Base-by-base conservation (phyloP, 2,888 invertebrate species). In the Xanthia icteritia region DNA sequence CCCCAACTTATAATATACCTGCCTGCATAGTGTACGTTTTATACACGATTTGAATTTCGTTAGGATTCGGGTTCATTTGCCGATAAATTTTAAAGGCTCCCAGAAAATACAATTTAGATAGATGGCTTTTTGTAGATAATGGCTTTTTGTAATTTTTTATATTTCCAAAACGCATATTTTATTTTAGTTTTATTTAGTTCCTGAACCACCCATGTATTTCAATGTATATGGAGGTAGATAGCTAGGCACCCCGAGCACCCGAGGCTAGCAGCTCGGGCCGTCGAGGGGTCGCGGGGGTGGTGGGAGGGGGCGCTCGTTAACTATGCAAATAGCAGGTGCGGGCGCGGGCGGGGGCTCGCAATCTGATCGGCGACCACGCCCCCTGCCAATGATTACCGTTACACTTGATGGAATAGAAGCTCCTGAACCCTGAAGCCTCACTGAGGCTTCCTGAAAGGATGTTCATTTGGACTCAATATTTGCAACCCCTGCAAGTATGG, bases 311-410 rank as follows among this genome's bases (percentile, higher is more conserved):
- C 70, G 83, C 92, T 95, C 95, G 95, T 95, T 95, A 95, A 90
- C 90, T 94, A 95, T 95, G 95, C 95, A 94, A 95, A 95, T 95
- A 93, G 71, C 76, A 79, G 86, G 88, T 75, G 85, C 68, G 83
- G 85, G 86, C 83, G 85, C 60, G 68, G 85, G 80, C 23, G 61
- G 73, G 79, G 58, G 80, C 66, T 67, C 65, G 68, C 86, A 87
- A 86, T 84, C 83, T 84, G 88, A 90, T 91, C 88, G 86, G 67
- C 84, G 70, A 77, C 76, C 85, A 87, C 90, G 86, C 91, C 87
- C 77, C 80, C 39, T 65, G 56, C 64, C 87, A 77, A 81, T 85
- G 77, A 86, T 85, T 81, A 84, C 72, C 71, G 68, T 63, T 67
- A 73, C 20, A 20, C 58, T 39, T 51, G 56, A 64, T 56, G 76